Evolutionary conservation across 2,113 vertebrate genomes (phyloP).

Genomic region (Serinus canaria): DNA sequence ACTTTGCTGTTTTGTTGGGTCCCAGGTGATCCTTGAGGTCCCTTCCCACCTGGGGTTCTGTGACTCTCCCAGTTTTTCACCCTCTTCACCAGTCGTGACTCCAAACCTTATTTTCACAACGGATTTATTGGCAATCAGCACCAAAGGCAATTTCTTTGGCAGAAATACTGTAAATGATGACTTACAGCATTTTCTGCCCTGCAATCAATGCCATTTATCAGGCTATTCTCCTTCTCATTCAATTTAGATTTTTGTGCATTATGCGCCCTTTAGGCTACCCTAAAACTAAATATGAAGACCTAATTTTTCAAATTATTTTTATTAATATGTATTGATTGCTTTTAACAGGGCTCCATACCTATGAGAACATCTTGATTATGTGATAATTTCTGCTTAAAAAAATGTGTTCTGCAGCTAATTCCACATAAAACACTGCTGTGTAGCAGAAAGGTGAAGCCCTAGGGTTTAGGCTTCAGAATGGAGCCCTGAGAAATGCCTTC

Average conservation of each 20-base stretch:
- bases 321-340: background rate
- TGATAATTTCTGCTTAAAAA: background rate
- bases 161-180: background rate
- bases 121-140: background rate
- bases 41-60: background rate
- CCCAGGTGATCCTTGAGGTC: too few relatives aligned
- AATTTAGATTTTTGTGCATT: background rate
- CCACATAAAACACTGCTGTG: fast-evolving
- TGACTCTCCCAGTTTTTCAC: background rate
- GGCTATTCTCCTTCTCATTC: background rate
- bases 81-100: background rate
- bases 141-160: background rate
- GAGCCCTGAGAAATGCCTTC: background rate
- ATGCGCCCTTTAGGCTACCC: background rate
- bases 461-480: background rate
- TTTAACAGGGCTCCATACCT: background rate
- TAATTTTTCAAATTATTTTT: background rate
- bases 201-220: background rate
- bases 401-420: background rate
- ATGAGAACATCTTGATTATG: background rate
- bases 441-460: background rate
- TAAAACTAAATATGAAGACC: background rate
- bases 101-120: background rate
- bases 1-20: too few relatives aligned
- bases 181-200: background rate